phyloP scores from a whole-genome alignment of 1,140 invertebrate genomes.

The Plectrocnemia conspersa region DNA sequence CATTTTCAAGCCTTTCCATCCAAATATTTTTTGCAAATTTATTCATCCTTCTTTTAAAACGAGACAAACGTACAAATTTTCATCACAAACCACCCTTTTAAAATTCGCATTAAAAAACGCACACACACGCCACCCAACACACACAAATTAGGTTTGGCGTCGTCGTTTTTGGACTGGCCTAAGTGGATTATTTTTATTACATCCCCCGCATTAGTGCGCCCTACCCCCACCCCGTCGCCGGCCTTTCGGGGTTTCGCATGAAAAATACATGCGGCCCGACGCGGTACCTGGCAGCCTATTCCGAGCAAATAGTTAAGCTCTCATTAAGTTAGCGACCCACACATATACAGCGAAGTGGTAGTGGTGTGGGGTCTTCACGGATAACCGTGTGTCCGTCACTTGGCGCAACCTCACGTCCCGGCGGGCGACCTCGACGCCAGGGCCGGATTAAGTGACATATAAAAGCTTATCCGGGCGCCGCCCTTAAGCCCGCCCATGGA shows the following conservation, averaged over 20 bases:
- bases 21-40: too few species aligned
- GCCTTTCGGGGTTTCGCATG: background rate
- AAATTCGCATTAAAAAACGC: too few species aligned
- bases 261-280: conserved; percentile 18
- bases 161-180: too few species aligned
- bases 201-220: background rate
- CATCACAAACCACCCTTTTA: too few species aligned
- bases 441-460: conserved; percentile 35
- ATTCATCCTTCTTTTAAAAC: too few species aligned
- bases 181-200: conserved; percentile 20
- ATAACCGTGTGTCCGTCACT: conserved; percentile 19
- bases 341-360: conserved; percentile 10
- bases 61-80: too few species aligned
- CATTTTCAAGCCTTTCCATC: too few species aligned
- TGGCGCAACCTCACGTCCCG: conserved; percentile 18
- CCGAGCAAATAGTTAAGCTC: conserved; percentile 27
- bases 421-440: background rate
- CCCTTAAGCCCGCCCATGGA: background rate
- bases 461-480: conserved; percentile 30
- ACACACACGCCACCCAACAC: too few species aligned
- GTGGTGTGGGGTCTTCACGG: too few species aligned
- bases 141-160: too few species aligned
- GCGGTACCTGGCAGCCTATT: conserved; percentile 23
- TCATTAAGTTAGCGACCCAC: conserved; percentile 33
- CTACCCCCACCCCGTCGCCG: background rate